A percentile compares a stretch with the other conserved stretches of the same genome.
Evolutionary conservation across 2,113 vertebrate species (phyloP).

Genomic region (Channa argus): DNA sequence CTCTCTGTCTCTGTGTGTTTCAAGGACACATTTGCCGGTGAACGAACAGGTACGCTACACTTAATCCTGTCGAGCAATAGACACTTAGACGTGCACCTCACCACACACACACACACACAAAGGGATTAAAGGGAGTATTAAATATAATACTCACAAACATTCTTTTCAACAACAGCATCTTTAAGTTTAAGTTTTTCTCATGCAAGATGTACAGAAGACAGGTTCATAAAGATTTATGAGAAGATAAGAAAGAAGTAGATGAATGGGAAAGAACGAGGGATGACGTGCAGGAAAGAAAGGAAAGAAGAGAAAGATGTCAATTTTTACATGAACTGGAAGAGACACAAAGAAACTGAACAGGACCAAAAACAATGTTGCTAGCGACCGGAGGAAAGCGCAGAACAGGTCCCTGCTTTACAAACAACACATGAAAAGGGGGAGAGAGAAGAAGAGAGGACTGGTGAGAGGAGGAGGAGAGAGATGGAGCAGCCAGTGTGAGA

Average conservation of each 20-base stretch:
- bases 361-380: slow-evolving; percentile 37
- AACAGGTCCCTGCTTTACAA: slow-evolving; percentile 4
- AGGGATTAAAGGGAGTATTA: no score
- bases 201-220: not conserved
- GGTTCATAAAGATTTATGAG: not conserved
- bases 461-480: slow-evolving; percentile 31
- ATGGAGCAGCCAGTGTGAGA: slow-evolving; percentile 43
- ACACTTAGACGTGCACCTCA: slow-evolving; percentile 15
- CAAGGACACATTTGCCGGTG: slow-evolving; percentile 52
- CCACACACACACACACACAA: not conserved
- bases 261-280: slow-evolving; percentile 2
- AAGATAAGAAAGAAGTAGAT: slow-evolving; percentile 7
- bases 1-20: slow-evolving; percentile 25
- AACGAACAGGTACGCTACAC: slow-evolving; percentile 46
- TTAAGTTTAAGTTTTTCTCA: slow-evolving; percentile 24
- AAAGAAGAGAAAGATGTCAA: slow-evolving; percentile 22
- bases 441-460: slow-evolving; percentile 26
- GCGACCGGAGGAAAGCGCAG: no score
- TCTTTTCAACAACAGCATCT: slow-evolving; percentile 1
- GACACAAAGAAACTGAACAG: slow-evolving; percentile 26
- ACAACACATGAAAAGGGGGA: slow-evolving; percentile 33
- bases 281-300: not conserved
- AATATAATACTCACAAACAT: not conserved
- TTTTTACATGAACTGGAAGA: not conserved
- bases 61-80: slow-evolving; percentile 26